Conservation (phyloP, 2,113 vertebrate species). For the Clarias magur region DNA sequence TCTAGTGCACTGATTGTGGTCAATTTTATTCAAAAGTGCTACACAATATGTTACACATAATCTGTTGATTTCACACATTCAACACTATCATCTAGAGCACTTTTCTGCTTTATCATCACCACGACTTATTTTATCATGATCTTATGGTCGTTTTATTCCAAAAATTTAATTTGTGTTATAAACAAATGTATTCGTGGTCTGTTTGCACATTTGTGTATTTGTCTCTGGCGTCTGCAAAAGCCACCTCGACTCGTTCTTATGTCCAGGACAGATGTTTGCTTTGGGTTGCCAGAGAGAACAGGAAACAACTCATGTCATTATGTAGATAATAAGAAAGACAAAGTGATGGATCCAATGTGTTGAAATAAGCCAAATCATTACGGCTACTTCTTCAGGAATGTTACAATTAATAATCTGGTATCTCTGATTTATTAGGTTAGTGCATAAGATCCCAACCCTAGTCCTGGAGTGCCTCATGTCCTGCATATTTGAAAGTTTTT, state of each 20-base stretch:
- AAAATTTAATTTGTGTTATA: neutral
- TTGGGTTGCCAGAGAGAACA: neutral
- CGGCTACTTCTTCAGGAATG: neutral
- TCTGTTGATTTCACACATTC: neutral
- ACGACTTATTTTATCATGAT: neutral
- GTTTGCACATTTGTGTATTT: neutral
- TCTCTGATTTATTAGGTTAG: neutral
- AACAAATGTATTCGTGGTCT: neutral
- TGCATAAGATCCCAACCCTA: neutral
- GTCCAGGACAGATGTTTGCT: neutral
- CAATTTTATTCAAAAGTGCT: no score
- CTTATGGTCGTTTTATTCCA: neutral
- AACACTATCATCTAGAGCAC: neutral
- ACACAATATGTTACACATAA: neutral
- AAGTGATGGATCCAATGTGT: neutral
- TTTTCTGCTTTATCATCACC: neutral
- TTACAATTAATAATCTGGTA: neutral
- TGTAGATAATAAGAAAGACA: neutral
- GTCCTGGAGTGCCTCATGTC: neutral
- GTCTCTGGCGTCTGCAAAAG: neutral
- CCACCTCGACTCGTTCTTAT: neutral
- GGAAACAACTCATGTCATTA: neutral
- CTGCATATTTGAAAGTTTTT: neutral
- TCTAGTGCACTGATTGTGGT: no score
- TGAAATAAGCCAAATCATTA: neutral